These are phyloP conservation scores for Drosophila lacteicornis DNA, from an alignment of 1,140 invertebrate genomes.

Conservation along the genomic window DNA sequence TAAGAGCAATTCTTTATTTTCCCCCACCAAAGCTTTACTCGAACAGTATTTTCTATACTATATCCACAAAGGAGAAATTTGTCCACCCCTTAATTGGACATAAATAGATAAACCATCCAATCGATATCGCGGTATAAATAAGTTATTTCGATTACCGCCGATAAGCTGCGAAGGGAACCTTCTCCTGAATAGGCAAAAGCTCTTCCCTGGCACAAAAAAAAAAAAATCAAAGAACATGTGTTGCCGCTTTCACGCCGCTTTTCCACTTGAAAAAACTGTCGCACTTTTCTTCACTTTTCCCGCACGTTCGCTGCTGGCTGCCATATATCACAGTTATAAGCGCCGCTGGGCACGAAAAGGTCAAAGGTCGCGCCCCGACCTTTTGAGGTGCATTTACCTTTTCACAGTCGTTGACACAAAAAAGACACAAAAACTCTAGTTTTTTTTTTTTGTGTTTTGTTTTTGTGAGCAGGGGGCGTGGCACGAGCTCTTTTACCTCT, in stretches of 20 bases:
- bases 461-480: conserved; percentile 32
- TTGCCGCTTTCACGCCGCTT: conserved; percentile 67
- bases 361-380: conserved; percentile 62
- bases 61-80: neutral
- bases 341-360: conserved; percentile 60
- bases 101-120: conserved; percentile 25
- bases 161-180: conserved; percentile 11
- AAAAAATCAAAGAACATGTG: conserved; percentile 32
- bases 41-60: neutral
- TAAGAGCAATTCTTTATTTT: neutral
- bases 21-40: neutral
- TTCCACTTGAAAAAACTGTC: conserved; percentile 54
- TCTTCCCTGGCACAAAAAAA: neutral
- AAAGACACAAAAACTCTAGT: conserved; percentile 25
- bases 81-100: conserved; percentile 7
- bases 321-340: conserved; percentile 35
- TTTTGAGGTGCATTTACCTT: conserved; percentile 71
- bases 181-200: conserved; percentile 7
- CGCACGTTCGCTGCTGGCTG: neutral
- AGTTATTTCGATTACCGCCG: conserved; percentile 16
- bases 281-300: conserved; percentile 4
- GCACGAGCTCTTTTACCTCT: conserved; percentile 18
- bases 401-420: conserved; percentile 69
- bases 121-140: conserved; percentile 48
- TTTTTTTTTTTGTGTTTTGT: conserved; percentile 31